Conservation (phyloP, 2,797 vertebrate genomes). For the Ctenopoma kingsleyae region DNA sequence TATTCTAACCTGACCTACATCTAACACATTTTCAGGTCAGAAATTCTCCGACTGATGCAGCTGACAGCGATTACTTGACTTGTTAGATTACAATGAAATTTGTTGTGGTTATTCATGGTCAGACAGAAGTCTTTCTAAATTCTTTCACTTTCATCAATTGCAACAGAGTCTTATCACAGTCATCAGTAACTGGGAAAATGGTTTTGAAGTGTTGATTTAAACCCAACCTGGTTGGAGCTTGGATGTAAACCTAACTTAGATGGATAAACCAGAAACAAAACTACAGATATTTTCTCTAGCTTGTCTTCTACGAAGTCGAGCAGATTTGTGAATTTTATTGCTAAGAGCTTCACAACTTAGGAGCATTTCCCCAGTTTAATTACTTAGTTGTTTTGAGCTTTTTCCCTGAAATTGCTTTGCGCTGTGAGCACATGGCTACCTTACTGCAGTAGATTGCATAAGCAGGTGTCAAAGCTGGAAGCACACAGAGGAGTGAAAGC, state of each 20-base stretch:
- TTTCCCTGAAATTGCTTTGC: conserved; percentile 30
- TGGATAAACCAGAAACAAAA: background rate
- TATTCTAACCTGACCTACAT: too few species aligned
- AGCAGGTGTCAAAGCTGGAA: conserved; percentile 81
- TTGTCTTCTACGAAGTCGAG: background rate
- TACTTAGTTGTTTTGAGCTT: conserved; percentile 13
- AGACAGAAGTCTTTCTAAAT: background rate
- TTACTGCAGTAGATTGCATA: conserved; percentile 69
- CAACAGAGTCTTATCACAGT: background rate
- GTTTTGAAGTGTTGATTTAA: background rate
- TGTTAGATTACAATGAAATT: too few species aligned
- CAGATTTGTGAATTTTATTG: background rate
- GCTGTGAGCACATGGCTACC: conserved; percentile 64
- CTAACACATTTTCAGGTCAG: too few species aligned
- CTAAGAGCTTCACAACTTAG: conserved; percentile 3
- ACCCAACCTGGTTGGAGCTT: too few species aligned
- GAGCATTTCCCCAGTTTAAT: conserved; percentile 33
- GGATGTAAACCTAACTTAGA: background rate
- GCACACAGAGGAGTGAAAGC: conserved; percentile 45
- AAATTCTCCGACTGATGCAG: too few species aligned
- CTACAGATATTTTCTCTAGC: background rate
- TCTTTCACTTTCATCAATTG: background rate
- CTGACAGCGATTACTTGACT: too few species aligned
- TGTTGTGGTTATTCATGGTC: too few species aligned
- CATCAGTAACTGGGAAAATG: background rate